phyloP scores from a whole-genome alignment of 1,140 invertebrate species.

The Acromyrmex echinatior region DNA sequence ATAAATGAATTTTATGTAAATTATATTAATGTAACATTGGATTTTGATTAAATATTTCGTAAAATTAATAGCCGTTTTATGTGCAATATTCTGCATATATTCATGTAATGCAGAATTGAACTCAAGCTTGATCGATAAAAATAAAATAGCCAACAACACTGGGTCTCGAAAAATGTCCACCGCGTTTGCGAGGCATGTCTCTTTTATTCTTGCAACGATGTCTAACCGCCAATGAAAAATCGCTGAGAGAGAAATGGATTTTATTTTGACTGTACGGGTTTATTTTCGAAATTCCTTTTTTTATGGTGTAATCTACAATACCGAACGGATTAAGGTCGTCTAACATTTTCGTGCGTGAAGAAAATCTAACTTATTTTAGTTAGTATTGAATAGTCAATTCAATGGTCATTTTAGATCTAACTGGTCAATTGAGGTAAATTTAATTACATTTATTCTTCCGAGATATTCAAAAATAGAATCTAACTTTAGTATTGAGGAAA shows the following conservation, averaged over 20 bases:
- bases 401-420: too few relatives aligned
- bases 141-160: constrained; percentile 20
- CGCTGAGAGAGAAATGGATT: not conserved
- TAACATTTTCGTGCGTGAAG: not conserved
- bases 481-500: not conserved
- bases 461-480: not conserved
- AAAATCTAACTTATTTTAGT: constrained; percentile 8
- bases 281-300: not conserved
- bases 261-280: constrained; percentile 3
- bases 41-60: constrained; percentile 26
- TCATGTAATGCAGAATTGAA: constrained; percentile 19
- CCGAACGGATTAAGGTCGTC: not conserved
- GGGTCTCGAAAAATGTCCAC: constrained; percentile 32
- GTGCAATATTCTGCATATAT: constrained; percentile 13
- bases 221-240: constrained; percentile 33
- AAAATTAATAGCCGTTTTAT: not conserved
- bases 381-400: not conserved
- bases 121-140: constrained; percentile 47
- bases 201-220: constrained; percentile 50
- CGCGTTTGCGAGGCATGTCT: not conserved
- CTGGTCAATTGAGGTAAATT: not conserved
- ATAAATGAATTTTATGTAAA: constrained; percentile 18
- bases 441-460: not conserved
- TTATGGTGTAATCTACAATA: not conserved
- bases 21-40: not conserved